Base-by-base conservation (phyloP, 2,888 invertebrate genomes). In the Acleris literana region DNA sequence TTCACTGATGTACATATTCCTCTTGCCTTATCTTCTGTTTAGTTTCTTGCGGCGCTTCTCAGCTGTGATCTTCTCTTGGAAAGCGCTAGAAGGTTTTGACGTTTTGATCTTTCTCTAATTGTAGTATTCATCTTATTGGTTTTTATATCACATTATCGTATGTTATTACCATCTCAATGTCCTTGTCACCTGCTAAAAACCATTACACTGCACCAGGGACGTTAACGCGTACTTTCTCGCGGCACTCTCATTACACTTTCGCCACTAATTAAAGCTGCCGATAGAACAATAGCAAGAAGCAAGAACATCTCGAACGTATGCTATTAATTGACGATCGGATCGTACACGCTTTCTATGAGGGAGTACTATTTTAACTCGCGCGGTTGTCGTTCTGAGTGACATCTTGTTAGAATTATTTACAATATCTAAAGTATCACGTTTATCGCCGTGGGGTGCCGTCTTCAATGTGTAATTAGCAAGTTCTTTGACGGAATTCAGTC, bases 221-320 rank as follows among this genome's bases (percentile, higher is more conserved):
- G 76, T 43, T 73, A 75, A 69, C 76, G 77, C 80, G 79, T 80
- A 88, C 87, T 90, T 90, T 90, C 89, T 81, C 88, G 84, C 76
- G 76, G 79, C 82, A 86, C 88, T 87, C 86, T 87, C 86, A 86
- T 86, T 86, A 86, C 83, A 91, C 92, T 92, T 92, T 92, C 92
- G 87, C 91, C 86, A 74, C 84, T 91, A 91, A 91, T 92, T 92
- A 91, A 87, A 86, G 81, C 76, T 80, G 78, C 81, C 84, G 79
- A 82, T 86, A 82, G 86, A 91, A 92, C 92, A 92, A 92, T 92
- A 82, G 90, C 79, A 80, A 79, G 82, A 79, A 79, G 83, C 82
- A 86, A 87, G 86, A 87, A 88, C 81, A 89, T 89, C 88, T 87
- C 83, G 81, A 85, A 81, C 80, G 82, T 79, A 81, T 85, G 83